Base-by-base conservation (phyloP, 2,797 vertebrate genomes). In the Aplochiton taeniatus region DNA sequence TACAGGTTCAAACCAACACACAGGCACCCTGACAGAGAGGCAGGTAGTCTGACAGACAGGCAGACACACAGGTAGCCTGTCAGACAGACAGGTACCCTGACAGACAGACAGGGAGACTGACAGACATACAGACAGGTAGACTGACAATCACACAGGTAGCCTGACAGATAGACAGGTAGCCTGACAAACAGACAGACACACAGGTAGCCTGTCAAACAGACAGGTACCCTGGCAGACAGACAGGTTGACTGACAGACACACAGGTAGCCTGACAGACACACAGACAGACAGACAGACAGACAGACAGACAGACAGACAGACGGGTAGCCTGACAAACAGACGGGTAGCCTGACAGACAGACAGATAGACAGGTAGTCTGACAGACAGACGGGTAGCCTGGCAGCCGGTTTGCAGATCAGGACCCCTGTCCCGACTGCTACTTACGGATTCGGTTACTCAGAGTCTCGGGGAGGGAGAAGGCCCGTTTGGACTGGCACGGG, bases 381-480 rank as follows among this genome's bases (percentile, higher is more conserved):
- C 31, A 31, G 31, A 31, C 31, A 46, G 61, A 69, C 57, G 18
- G 50, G 60, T 14, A 19, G 16, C 9, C 50, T 51, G 50, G 47
- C 11, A 45, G 47, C 45, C 49, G 42, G 54, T 78, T 53, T 59
- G 31, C 6, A 6, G 31, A 31, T 31, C 31, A 31, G 31, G 31
- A 31, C 31, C n/a, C n/a, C 3, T 31, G 31, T 31, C 31, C 31
- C 31, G 31, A 31, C 13, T 47, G 77, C 76, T 90, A 97, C 97
- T 99, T 93, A 99, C 98, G 95, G 49, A 97, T 92, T 88, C 95
- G 94, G 91, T 92, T 96, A 83, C 95, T 93, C 59, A 98, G 87
- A 10, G 96, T 95, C 88, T 99, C 98, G 0, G 98, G 97, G 31
- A 99, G 94, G 44, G 98, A 99, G 75, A 96, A 95, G 0, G 97